Conservation (phyloP, 2,888 invertebrate species). For the Lithosia quadra region DNA sequence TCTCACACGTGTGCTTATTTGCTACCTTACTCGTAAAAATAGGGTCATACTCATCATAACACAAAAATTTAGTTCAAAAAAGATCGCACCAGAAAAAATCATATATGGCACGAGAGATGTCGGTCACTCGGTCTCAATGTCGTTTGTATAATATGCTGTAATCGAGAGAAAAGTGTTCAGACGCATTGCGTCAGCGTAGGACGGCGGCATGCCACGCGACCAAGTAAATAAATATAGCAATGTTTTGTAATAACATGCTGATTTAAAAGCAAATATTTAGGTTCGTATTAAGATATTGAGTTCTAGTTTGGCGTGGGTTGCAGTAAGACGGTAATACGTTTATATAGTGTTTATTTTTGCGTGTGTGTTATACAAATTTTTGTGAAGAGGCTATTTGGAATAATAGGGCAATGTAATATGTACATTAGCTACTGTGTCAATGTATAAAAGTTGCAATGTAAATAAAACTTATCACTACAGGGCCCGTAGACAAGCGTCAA, state of each 20-base stretch:
- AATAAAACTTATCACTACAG: too few species aligned
- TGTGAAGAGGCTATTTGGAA: background rate
- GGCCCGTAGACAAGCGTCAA: too few species aligned
- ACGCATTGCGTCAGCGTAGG: slow-evolving; percentile 65
- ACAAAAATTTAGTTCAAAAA: slow-evolving; percentile 3
- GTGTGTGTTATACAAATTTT: background rate
- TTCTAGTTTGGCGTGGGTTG: slow-evolving; percentile 15
- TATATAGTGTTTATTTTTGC: slow-evolving; percentile 10
- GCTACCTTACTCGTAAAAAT: background rate
- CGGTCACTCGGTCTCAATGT: slow-evolving; percentile 79
- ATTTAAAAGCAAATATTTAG: slow-evolving; percentile 19
- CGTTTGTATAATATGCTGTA: slow-evolving; percentile 71
- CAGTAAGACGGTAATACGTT: slow-evolving; percentile 14
- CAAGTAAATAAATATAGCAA: slow-evolving; percentile 22
- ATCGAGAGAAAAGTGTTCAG: slow-evolving; percentile 63
- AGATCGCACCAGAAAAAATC: slow-evolving; percentile 9
- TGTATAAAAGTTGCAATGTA: too few species aligned
- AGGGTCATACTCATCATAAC: background rate
- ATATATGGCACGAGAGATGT: slow-evolving; percentile 46
- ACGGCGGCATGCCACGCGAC: slow-evolving; percentile 49
- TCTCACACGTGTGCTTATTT: background rate
- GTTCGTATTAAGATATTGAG: slow-evolving; percentile 14
- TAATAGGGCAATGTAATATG: background rate
- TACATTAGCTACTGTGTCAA: too few species aligned
- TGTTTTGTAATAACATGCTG: slow-evolving; percentile 20